Evolutionary conservation across 2,113 vertebrate genomes (phyloP), one percentile per base, ranked within the genome.

Genomic region (Aegotheles bennettii): DNA sequence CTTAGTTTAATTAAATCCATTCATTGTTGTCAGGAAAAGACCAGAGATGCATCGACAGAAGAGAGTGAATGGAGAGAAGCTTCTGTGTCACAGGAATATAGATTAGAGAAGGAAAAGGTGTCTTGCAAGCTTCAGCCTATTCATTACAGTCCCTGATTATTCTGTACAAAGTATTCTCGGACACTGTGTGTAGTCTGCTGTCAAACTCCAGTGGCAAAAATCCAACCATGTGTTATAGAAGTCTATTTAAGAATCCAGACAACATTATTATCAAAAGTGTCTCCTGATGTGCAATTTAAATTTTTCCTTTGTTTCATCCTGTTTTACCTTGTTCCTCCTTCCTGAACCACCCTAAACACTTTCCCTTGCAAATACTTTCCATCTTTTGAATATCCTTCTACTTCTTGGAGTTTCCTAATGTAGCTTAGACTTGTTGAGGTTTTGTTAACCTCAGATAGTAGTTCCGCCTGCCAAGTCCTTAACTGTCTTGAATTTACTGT

Each of bases 381-480:
- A 19, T 78, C 60, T 88, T 94, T 88, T 93, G 79, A 93, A 89
- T 71, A 86, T 78, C 10, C 7, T 82, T 95, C 53, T 63, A 18
- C 28, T 87, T 79, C 38, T 74, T 92, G 47, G 79, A 81, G 76
- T 87, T 90, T 70, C 71, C 47, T 90, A 43, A 57, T n/a, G 31
- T 88, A 81, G 51, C 59, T 90, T 70, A 95, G 82, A 51, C 68
- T 90, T 93, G 47, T 18, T 90, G 90, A 90, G 74, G 23, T 85
- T 97, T 87, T 86, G 31, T 94, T 94, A 93, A 81, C 51, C 61
- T 93, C 64, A 78, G n/a, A 68, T 84, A 71, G 71, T 57, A 87
- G 19, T 81, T 88, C n/a, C 11, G 88, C 56, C 31, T 94, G 64
- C 71, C 80, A 90, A 89, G 73, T 61, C 17, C 17, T 87, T 86